A percentile compares a stretch with the other conserved stretches of the same genome.
Evolutionary conservation across 92 coral and sea anemone genomes (phyloP).

Genomic region (Bergia sp.): DNA sequence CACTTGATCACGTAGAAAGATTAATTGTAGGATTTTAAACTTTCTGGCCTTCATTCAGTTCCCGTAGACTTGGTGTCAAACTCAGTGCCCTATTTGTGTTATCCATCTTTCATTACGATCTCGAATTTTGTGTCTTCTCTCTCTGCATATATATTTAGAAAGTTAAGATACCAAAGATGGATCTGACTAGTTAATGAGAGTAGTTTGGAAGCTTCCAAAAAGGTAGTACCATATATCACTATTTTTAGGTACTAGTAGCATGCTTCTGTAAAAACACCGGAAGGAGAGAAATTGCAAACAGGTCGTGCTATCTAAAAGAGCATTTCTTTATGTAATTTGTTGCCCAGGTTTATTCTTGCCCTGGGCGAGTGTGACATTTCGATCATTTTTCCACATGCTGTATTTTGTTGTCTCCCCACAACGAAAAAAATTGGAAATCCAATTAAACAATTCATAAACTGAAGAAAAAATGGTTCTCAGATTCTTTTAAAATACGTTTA

Average conservation of each 20-base stretch:
- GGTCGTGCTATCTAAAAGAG: neutral
- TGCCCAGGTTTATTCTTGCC: slow-evolving; percentile 13
- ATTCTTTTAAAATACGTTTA: too few species aligned
- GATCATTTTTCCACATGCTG: neutral
- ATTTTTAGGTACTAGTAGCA: neutral
- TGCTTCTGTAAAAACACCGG: neutral
- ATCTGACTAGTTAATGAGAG: neutral
- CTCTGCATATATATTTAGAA: too few species aligned
- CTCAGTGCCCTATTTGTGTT: neutral
- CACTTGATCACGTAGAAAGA: neutral
- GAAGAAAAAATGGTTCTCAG: neutral
- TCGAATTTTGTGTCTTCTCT: too few species aligned
- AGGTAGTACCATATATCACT: too few species aligned
- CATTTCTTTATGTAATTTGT: neutral
- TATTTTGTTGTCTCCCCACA: neutral
- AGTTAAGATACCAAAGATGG: neutral
- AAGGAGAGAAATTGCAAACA: neutral
- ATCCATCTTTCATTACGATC: neutral
- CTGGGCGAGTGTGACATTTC: neutral
- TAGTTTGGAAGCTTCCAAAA: neutral
- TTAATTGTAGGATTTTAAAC: too few species aligned
- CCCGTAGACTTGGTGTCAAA: neutral
- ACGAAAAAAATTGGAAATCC: neutral
- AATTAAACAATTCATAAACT: neutral
- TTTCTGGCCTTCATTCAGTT: too few species aligned